Conservation (phyloP, 2,113 vertebrate genomes). For the Pluvianellus socialis region DNA sequence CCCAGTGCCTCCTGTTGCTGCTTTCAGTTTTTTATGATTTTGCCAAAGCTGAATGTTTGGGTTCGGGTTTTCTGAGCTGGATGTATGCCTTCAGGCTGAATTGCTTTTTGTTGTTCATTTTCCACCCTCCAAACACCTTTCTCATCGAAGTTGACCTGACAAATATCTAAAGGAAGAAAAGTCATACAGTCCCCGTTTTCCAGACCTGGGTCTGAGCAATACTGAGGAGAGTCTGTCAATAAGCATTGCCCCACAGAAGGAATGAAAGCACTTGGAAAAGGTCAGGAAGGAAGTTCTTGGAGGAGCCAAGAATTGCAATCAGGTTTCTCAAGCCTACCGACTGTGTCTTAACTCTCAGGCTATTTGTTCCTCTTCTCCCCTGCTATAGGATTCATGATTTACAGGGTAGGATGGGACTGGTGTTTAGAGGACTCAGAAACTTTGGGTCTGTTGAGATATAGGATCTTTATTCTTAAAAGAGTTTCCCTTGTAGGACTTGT, state of each 20-base stretch:
- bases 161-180: slow-evolving; percentile 15
- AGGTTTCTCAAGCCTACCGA: background rate
- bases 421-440: background rate
- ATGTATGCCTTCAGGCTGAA: background rate
- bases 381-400: background rate
- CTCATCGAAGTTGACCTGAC: background rate
- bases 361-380: background rate
- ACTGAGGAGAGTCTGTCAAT: background rate
- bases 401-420: background rate
- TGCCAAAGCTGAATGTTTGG: background rate
- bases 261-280: background rate
- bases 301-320: background rate
- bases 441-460: background rate
- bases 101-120: background rate
- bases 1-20: background rate
- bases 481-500: background rate
- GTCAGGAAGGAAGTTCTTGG: background rate
- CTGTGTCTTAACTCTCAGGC: background rate
- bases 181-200: background rate
- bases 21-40: background rate
- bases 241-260: background rate
- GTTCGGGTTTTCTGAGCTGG: background rate
- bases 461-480: background rate
- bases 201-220: background rate
- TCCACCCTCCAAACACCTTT: background rate